phyloP scores from a whole-genome alignment of 1,140 invertebrate genomes.

The Hyposmocoma kahamanoa region DNA sequence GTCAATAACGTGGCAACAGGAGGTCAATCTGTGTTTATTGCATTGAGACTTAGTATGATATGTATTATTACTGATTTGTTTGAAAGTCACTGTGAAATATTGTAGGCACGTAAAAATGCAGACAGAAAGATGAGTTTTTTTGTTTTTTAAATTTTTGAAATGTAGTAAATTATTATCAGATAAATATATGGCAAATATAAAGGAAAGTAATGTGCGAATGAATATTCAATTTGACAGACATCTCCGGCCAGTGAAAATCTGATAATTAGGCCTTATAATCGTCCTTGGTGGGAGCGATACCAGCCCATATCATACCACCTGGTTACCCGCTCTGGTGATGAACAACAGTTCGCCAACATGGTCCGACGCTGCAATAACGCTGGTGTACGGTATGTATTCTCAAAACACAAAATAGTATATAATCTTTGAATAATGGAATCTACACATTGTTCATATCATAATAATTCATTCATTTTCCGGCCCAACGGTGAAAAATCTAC shows the following conservation, averaged over 20 bases:
- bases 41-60: too few species aligned
- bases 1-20: too few species aligned
- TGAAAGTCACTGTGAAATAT: too few species aligned
- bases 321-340: constrained; percentile 80
- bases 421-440: too few species aligned
- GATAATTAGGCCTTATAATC: constrained; percentile 43
- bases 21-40: too few species aligned
- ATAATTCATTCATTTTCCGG: too few species aligned
- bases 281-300: constrained; percentile 85
- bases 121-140: too few species aligned
- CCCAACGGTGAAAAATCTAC: too few species aligned
- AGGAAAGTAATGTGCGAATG: background rate
- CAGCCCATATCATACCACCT: constrained; percentile 86
- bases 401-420: too few species aligned
- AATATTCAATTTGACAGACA: constrained; percentile 26
- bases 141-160: background rate
- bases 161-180: background rate
- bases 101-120: too few species aligned
- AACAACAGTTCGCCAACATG: constrained; percentile 81
- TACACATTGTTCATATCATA: too few species aligned
- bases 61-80: too few species aligned
- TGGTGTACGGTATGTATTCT: constrained; percentile 73
- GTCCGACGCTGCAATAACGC: constrained; percentile 78
- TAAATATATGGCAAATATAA: background rate
- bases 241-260: constrained; percentile 71